Evolutionary conservation across 2,888 invertebrate genomes (phyloP), one percentile per base, ranked within the genome.

Genomic region (Deilephila elpenor): DNA sequence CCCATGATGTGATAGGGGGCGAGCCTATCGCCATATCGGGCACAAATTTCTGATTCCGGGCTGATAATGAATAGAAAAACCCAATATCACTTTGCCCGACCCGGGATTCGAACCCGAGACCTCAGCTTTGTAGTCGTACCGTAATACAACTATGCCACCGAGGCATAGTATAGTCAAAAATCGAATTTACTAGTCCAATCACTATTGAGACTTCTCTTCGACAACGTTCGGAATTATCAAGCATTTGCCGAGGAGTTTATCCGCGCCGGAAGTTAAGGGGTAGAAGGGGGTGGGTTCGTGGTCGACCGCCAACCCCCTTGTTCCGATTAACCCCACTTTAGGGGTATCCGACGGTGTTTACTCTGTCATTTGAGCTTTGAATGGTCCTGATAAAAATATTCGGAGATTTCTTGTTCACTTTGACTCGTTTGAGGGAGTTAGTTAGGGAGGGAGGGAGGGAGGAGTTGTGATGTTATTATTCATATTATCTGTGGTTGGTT

Each of bases 261-360:
- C 25, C 64, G 25, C 17, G 25, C 51, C 25, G 51, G 67, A 67
- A 51, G 67, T 29, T 32, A 20, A 14, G 67, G 44, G 44, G 67
- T 44, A n/a, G 6, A 6, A 7, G 25, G 44, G 67, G 20, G 44
- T 51, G 25, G 51, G 67, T 14, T 14, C 17, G 14, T 44, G 51
- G 44, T 67, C 67, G 64, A 64, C 64, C 44, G 37, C 44, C 44
- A 6, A 53, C 71, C 53, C 59, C 25, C 8, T 20, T 14, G 62
- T 32, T 72, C 72, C 72, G 72, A 72, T 72, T 72, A 72, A 72
- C 72, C 62, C 53, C 62, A 72, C 72, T 72, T 62, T 44, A 60
- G 44, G 44, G 44, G 44, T 59, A 34, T 60, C 44, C 51, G 51
- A 44, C 37, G 51, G 6, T 71, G 59, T 71, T 62, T 62, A 62